Conservation (phyloP, 2,797 vertebrate genomes). For the Gymnodraco acuticeps region DNA sequence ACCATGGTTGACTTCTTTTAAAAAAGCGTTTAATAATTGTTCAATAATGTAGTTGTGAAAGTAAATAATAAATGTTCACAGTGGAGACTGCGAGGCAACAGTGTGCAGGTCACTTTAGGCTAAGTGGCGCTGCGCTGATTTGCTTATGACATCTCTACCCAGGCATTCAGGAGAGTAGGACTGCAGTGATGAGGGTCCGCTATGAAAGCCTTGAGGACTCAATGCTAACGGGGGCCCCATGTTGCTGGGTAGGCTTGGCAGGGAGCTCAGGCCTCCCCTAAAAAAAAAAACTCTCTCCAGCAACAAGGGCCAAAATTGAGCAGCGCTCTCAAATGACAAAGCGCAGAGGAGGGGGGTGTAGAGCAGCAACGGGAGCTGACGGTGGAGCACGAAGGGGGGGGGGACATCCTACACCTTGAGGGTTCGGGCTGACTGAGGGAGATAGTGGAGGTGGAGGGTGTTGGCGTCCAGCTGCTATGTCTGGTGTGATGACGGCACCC, state of each 20-base stretch:
- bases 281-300: constrained; percentile 84
- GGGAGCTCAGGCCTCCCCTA: constrained; percentile 56
- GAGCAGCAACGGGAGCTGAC: constrained; percentile 55
- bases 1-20: neutral
- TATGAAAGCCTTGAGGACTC: constrained; percentile 66
- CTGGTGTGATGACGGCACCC: constrained; percentile 79
- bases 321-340: constrained; percentile 79
- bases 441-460: constrained; percentile 46
- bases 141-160: constrained; percentile 48
- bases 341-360: neutral
- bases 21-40: neutral
- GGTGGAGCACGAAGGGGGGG: constrained; percentile 40
- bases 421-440: constrained; percentile 61
- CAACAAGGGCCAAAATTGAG: constrained; percentile 87
- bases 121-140: constrained; percentile 43
- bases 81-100: constrained; percentile 24
- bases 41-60: neutral
- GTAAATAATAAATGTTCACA: neutral
- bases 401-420: constrained; percentile 76
- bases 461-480: constrained; percentile 76
- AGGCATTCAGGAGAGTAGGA: constrained; percentile 41
- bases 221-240: constrained; percentile 66
- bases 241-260: constrained; percentile 75
- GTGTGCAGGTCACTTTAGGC: constrained; percentile 43
- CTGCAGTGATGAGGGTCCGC: constrained; percentile 53